Conservation (phyloP, 2,113 vertebrate species). For the Neolamprologus sp. region DNA sequence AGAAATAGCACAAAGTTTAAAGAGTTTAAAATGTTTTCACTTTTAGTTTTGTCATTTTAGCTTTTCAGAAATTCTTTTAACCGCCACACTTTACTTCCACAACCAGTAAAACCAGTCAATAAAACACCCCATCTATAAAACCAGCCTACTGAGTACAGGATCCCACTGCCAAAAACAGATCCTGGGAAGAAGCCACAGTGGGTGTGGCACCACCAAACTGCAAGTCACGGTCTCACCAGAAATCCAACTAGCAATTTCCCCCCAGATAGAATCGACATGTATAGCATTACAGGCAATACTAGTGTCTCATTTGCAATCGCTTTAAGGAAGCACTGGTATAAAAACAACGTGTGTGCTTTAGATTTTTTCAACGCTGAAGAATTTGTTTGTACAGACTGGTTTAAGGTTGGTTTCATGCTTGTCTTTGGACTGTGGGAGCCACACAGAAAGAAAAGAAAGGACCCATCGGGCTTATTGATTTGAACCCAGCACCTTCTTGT, state of each 20-base stretch:
- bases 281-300: neutral
- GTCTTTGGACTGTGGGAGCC: neutral
- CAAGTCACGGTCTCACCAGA: neutral
- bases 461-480: neutral
- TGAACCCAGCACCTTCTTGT: neutral
- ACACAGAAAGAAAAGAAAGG: rapidly evolving
- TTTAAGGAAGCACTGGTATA: neutral
- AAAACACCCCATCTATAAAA: conserved; percentile 8
- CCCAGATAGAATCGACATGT: neutral
- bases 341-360: rapidly evolving
- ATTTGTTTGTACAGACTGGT: neutral
- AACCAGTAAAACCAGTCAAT: neutral
- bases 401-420: neutral
- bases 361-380: neutral
- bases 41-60: neutral
- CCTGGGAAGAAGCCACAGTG: neutral
- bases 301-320: neutral
- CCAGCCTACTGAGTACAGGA: neutral
- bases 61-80: neutral
- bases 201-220: conserved; percentile 27
- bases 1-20: neutral
- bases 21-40: neutral
- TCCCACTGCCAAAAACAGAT: neutral
- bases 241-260: neutral
- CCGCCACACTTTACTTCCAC: neutral